Evolutionary conservation across 2,113 vertebrate species (phyloP).

Genomic region (Zapus hudsonius): DNA sequence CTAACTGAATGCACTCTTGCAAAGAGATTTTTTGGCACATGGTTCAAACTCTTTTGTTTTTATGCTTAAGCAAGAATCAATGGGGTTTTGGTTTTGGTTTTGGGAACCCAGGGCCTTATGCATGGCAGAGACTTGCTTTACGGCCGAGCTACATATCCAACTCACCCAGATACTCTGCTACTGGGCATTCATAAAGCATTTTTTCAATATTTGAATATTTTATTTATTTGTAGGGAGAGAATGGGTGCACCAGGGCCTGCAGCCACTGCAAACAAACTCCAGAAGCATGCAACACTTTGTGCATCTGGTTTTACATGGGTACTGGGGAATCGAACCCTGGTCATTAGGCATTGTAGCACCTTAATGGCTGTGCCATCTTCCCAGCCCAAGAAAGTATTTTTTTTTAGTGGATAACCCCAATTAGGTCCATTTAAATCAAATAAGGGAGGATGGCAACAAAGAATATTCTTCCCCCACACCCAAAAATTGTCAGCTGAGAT

Average conservation of each 20-base stretch:
- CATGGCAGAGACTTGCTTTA: background rate
- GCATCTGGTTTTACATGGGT: too few species aligned
- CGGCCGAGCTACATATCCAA: background rate
- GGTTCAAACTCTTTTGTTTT: constrained; percentile 1
- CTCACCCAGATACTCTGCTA: background rate
- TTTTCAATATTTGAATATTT: too few species aligned
- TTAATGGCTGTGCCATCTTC: too few species aligned
- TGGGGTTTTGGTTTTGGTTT: background rate
- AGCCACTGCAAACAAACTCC: too few species aligned
- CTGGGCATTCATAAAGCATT: background rate
- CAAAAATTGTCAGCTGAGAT: background rate
- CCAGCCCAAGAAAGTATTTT: too few species aligned
- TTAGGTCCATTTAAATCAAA: constrained; percentile 36
- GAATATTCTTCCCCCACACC: background rate
- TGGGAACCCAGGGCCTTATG: background rate
- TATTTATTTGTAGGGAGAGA: too few species aligned
- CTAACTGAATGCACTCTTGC: background rate
- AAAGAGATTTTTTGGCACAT: background rate
- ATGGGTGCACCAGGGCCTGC: too few species aligned
- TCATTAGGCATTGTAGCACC: too few species aligned
- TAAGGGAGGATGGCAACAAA: background rate
- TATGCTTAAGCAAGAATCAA: background rate
- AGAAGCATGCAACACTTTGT: too few species aligned
- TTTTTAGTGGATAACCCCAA: background rate
- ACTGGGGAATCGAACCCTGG: too few species aligned